A percentile compares a stretch with the other conserved stretches of the same genome.
These are phyloP conservation scores for Gymnocephalus cernua DNA, from an alignment of 2,113 vertebrate species.

Conservation along the genomic window DNA sequence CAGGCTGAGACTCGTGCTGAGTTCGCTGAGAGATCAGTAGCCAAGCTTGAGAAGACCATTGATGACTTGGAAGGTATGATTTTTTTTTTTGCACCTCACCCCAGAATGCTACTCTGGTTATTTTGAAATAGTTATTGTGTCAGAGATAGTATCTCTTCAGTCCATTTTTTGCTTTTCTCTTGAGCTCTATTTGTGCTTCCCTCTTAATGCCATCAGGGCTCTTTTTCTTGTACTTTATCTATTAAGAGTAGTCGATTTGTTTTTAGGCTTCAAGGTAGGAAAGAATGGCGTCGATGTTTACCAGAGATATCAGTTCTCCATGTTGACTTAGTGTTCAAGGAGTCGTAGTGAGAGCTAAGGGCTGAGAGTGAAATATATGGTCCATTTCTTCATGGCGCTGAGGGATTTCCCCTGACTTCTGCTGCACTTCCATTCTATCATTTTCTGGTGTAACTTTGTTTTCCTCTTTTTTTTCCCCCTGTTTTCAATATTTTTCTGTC, in stretches of 20 bases:
- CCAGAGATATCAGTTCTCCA: not conserved
- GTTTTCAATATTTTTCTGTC: slow-evolving; percentile 51
- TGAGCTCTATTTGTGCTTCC: slow-evolving; percentile 9
- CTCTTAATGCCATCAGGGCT: slow-evolving; percentile 1
- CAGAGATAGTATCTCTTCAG: not conserved
- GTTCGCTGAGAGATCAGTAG: slow-evolving; percentile 98
- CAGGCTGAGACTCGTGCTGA: slow-evolving; percentile 99
- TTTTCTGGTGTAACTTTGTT: slow-evolving; percentile 68
- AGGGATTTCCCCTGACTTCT: slow-evolving; percentile 34
- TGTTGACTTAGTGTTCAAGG: slow-evolving; percentile 28
- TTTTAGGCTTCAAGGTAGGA: slow-evolving; percentile 9
- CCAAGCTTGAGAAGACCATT: slow-evolving; percentile 99
- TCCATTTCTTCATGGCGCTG: slow-evolving; percentile 10
- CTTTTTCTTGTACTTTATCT: not conserved
- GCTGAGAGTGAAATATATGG: slow-evolving; percentile 20
- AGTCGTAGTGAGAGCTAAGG: not conserved
- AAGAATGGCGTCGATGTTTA: slow-evolving; percentile 12
- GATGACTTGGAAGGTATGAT: slow-evolving; percentile 98
- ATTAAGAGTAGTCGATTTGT: not conserved
- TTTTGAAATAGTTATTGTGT: slow-evolving; percentile 8
- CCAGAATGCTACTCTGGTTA: not conserved
- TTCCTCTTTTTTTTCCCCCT: slow-evolving; percentile 42
- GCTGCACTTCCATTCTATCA: slow-evolving; percentile 49
- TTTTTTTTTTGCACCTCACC: slow-evolving; percentile 37
- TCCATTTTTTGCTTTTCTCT: slow-evolving; percentile 18